phyloP scores from a whole-genome alignment of 1,140 invertebrate species.

The Arion vulgaris region DNA sequence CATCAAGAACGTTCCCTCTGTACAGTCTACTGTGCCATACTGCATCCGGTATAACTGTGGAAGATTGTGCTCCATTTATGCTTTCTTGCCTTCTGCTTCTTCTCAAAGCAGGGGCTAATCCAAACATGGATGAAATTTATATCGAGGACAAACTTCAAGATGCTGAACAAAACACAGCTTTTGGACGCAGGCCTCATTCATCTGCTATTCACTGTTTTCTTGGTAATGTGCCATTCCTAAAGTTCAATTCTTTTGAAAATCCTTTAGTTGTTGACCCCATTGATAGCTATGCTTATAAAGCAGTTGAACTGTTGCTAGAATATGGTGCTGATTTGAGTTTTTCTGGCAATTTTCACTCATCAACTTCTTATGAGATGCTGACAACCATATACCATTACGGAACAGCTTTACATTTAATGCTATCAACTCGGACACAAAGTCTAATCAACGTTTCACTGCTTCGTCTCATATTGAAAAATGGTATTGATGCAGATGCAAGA shows the following conservation, averaged over 20 bases:
- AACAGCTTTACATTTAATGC: conserved; percentile 18
- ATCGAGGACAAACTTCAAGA: conserved; percentile 47
- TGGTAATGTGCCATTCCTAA: conserved; percentile 23
- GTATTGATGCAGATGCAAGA: conserved; percentile 50
- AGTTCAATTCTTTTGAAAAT: background rate
- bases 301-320: conserved; percentile 53
- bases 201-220: conserved; percentile 60
- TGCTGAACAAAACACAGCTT: conserved; percentile 54
- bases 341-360: conserved; percentile 39
- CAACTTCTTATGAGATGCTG: background rate
- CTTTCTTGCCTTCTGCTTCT: conserved; percentile 54
- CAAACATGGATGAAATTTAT: conserved; percentile 62
- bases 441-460: background rate
- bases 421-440: background rate
- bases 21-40: conserved; percentile 58
- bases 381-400: conserved; percentile 2
- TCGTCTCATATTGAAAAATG: conserved; percentile 53
- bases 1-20: conserved; percentile 62
- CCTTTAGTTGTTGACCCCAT: conserved; percentile 38
- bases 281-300: conserved; percentile 50
- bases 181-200: conserved; percentile 57
- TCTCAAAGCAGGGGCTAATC: conserved; percentile 60
- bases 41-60: conserved; percentile 45
- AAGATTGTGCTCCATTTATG: conserved; percentile 49
- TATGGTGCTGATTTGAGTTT: conserved; percentile 51